Conservation (phyloP, 2,113 vertebrate genomes). For the Nematolebias whitei region DNA sequence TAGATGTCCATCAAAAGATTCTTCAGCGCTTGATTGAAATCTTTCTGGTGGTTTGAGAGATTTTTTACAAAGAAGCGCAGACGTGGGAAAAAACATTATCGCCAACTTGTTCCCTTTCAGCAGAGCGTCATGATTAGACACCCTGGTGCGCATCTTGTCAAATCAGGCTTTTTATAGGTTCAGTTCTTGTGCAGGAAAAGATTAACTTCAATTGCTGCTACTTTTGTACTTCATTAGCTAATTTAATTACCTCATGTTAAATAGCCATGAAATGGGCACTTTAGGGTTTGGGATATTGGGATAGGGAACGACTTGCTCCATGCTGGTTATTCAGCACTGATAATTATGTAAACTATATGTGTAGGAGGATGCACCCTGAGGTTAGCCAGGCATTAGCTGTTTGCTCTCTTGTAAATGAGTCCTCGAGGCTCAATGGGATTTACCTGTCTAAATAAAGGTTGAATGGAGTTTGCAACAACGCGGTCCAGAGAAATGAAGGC, state of each 20-base stretch:
- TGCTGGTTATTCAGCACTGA: not conserved
- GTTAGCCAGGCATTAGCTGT: constrained; percentile 12
- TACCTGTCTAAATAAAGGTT: too few relatives aligned
- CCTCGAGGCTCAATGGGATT: too few relatives aligned
- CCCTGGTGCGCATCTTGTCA: not conserved
- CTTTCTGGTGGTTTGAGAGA: too few relatives aligned
- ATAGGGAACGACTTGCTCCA: not conserved
- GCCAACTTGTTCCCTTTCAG: too few relatives aligned
- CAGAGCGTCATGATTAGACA: not conserved
- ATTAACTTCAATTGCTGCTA: not conserved
- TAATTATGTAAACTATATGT: not conserved
- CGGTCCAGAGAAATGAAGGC: too few relatives aligned
- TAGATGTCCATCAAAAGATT: too few relatives aligned
- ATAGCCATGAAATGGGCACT: not conserved
- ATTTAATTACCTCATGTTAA: not conserved
- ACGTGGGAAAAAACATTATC: too few relatives aligned
- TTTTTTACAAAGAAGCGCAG: too few relatives aligned
- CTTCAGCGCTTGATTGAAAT: too few relatives aligned
- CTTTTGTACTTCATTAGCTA: not conserved
- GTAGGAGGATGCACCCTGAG: not conserved
- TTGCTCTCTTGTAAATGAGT: too few relatives aligned
- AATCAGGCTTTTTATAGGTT: not conserved
- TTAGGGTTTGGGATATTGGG: not conserved
- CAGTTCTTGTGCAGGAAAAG: not conserved
- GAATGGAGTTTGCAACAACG: too few relatives aligned